These are phyloP conservation scores for Saiga tatarica DNA, from an alignment of 2,113 vertebrate species.

Conservation along the genomic window DNA sequence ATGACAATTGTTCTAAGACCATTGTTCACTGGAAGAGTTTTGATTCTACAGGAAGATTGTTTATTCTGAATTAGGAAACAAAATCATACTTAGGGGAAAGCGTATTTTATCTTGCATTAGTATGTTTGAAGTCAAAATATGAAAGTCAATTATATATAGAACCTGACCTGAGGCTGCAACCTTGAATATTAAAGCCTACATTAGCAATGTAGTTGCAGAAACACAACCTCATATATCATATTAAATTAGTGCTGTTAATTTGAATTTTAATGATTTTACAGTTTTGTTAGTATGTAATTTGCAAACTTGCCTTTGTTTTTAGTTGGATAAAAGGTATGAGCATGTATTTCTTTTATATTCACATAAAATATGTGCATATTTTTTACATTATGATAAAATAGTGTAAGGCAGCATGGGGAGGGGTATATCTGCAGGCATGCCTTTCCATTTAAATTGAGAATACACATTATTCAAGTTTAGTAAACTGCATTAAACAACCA, in stretches of 20 bases:
- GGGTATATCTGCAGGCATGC: background rate
- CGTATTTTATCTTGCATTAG: background rate
- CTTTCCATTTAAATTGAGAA: slow-evolving; percentile 13
- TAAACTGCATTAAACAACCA: background rate
- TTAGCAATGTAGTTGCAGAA: background rate
- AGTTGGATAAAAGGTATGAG: background rate
- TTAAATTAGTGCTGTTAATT: slow-evolving; percentile 54
- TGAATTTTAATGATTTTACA: slow-evolving; percentile 57
- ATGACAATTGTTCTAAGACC: background rate
- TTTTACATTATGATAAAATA: slow-evolving; percentile 31
- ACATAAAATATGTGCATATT: slow-evolving; percentile 13
- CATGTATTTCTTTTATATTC: slow-evolving; percentile 32
- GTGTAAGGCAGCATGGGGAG: background rate
- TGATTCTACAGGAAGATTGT: background rate
- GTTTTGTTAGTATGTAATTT: slow-evolving; percentile 44
- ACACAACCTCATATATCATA: background rate
- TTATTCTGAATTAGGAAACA: slow-evolving; percentile 18
- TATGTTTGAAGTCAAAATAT: slow-evolving; percentile 9
- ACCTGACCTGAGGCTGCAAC: background rate
- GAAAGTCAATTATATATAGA: slow-evolving; percentile 7
- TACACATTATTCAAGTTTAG: background rate
- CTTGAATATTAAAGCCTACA: background rate
- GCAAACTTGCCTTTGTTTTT: slow-evolving; percentile 36
- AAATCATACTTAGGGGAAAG: background rate
- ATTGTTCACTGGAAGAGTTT: slow-evolving; percentile 24